These are phyloP conservation scores for Isaurus tuberculatus DNA, from an alignment of 92 coral and sea anemone species.

Conservation along the genomic window DNA sequence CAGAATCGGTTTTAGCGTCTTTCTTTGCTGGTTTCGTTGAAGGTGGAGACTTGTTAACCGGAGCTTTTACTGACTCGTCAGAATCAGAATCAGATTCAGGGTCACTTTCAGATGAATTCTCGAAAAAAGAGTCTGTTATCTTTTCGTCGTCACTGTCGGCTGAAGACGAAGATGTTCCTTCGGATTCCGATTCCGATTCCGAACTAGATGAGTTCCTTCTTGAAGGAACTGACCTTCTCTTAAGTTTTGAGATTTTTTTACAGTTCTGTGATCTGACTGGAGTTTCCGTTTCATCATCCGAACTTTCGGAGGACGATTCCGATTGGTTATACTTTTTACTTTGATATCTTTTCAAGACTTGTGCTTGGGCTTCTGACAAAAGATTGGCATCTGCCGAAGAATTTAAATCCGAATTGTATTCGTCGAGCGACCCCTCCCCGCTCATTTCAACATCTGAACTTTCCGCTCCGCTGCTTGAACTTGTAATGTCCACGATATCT, in stretches of 20 bases:
- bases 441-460: not conserved
- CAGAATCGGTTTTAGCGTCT: not conserved
- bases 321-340: not conserved
- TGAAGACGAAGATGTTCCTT: conserved; percentile 11
- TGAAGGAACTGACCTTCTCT: not conserved
- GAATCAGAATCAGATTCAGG: not conserved
- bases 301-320: conserved; percentile 14
- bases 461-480: not conserved
- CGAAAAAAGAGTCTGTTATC: conserved; percentile 25
- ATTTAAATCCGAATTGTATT: not conserved
- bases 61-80: not conserved
- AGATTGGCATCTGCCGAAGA: not conserved
- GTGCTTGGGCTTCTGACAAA: conserved; percentile 7
- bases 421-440: not conserved
- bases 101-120: conserved; percentile 7
- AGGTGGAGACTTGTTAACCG: not conserved
- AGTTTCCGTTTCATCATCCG: conserved; percentile 26
- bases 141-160: conserved; percentile 32
- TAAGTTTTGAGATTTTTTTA: not conserved
- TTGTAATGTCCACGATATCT: not conserved
- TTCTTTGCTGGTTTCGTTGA: not conserved
- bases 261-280: not conserved
- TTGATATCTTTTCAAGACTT: not conserved
- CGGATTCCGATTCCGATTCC: not conserved
- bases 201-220: not conserved